Percentiles rank a stretch among this genome's conserved stretches.
These are phyloP conservation scores for Cheirogaleus major DNA, from an alignment of 2,797 vertebrate genomes.

Conservation along the genomic window DNA sequence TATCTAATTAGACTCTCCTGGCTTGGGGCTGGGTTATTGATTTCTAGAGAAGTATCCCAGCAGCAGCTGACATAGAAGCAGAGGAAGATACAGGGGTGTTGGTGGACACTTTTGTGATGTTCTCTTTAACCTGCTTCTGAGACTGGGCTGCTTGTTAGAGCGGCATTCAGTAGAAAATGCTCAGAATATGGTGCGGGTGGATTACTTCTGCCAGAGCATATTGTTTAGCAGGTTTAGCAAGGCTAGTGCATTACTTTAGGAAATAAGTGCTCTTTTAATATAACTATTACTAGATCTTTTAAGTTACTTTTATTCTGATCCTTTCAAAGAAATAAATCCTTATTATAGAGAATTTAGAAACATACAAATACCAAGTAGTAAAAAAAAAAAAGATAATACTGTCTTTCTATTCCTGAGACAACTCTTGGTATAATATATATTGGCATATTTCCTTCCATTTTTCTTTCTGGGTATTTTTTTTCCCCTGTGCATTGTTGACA, in stretches of 20 bases:
- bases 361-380: neutral
- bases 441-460: neutral
- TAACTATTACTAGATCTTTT: neutral
- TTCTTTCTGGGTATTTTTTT: neutral
- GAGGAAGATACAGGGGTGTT: neutral
- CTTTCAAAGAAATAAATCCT: neutral
- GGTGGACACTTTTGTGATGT: neutral
- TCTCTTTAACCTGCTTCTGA: neutral
- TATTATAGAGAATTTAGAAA: neutral
- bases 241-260: no score
- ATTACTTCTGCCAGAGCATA: neutral
- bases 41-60: no score
- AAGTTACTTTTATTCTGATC: neutral
- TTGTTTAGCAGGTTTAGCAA: no score
- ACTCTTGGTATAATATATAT: neutral
- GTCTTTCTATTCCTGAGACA: neutral
- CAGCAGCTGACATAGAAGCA: neutral
- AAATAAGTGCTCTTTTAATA: neutral
- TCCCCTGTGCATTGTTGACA: neutral
- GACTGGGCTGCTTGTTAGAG: neutral
- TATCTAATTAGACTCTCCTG: neutral
- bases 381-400: neutral
- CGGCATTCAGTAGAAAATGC: neutral
- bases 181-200: neutral
- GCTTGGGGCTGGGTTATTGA: neutral